Evolutionary conservation across 2,113 vertebrate genomes (phyloP), one percentile per base, ranked within the genome.

Genomic region (Periophthalmodon schlosseri): DNA sequence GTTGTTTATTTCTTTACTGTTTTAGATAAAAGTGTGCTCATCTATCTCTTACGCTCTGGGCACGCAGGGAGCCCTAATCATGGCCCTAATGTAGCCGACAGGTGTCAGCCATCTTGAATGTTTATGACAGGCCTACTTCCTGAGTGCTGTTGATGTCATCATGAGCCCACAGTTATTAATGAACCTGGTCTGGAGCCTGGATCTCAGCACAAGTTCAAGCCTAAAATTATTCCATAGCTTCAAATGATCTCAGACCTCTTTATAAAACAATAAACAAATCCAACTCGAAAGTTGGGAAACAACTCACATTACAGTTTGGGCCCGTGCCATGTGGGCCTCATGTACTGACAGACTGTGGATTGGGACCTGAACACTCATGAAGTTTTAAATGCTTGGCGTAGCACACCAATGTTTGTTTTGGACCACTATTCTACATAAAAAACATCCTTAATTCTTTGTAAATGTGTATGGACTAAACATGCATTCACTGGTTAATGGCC

Each of bases 221-320:
- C 78, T 44, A 74, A 77, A 86, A 79, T 74, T 34, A 84, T 61
- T 80, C 80, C 54, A 65, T 64, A 66, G 68, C 61, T 81, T 78
- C 36, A 74, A 74, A 76, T 81, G 79, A 85, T 78, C 54, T 85
- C 75, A 80, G 83, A 73, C 61, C 46, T 65, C 54, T 34, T 79
- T 80, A 66, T 87, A 70, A 77, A 88, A 90, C 82, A 92, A 91
- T 90, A 91, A 91, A 92, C 89, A 89, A 85, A 89, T 75, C 81
- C 72, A 73, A 52, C 54, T 72, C 64, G 78, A 66, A 78, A 82
- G 63, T 68, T 3, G 36, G 70, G 72, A 68, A 61, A 64, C 63
- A 15, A 58, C 74, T 81, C 75, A 10, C 33, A 28, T 88, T 86
- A 72, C 86, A 73, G 69, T 57, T 49, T 72, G 72, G 68, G 50